Conservation (phyloP, 2,797 vertebrate species). For the Oreonectes daqikongensis region DNA sequence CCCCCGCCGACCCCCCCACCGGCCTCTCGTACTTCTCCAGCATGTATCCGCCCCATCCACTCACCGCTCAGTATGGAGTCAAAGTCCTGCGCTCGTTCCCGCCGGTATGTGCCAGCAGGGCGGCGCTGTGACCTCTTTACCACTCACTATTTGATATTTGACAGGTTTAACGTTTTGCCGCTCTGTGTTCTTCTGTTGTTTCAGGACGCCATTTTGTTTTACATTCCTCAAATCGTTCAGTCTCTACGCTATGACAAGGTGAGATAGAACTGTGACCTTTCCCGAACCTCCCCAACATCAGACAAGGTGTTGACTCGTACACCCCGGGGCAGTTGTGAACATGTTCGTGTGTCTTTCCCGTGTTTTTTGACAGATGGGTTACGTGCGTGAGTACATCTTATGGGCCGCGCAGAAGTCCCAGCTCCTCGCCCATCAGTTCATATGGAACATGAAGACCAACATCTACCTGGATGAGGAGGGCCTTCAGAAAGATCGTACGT, state of each 20-base stretch:
- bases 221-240: slow-evolving; percentile 98
- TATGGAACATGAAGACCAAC: slow-evolving; percentile 99
- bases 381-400: slow-evolving; percentile 95
- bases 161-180: not conserved
- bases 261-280: slow-evolving; percentile 56
- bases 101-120: slow-evolving; percentile 76
- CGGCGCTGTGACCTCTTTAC: not conserved
- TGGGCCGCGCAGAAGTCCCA: slow-evolving; percentile 97
- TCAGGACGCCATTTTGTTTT: slow-evolving; percentile 97
- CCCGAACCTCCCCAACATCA: not conserved
- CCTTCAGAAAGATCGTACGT: slow-evolving; percentile 94
- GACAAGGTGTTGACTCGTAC: slow-evolving; percentile 14
- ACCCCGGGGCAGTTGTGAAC: slow-evolving; percentile 6
- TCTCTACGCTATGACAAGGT: slow-evolving; percentile 97
- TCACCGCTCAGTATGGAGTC: slow-evolving; percentile 95
- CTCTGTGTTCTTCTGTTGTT: not conserved
- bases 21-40: slow-evolving; percentile 97
- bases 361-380: slow-evolving; percentile 86
- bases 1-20: slow-evolving; percentile 91
- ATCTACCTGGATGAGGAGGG: slow-evolving; percentile 94
- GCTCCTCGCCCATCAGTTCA: slow-evolving; percentile 96
- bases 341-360: not conserved
- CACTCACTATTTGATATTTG: not conserved
- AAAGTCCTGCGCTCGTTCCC: slow-evolving; percentile 96
- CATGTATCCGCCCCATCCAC: slow-evolving; percentile 95